These are phyloP conservation scores for Aporophyla nigra DNA, from an alignment of 2,888 invertebrate genomes.

Conservation along the genomic window DNA sequence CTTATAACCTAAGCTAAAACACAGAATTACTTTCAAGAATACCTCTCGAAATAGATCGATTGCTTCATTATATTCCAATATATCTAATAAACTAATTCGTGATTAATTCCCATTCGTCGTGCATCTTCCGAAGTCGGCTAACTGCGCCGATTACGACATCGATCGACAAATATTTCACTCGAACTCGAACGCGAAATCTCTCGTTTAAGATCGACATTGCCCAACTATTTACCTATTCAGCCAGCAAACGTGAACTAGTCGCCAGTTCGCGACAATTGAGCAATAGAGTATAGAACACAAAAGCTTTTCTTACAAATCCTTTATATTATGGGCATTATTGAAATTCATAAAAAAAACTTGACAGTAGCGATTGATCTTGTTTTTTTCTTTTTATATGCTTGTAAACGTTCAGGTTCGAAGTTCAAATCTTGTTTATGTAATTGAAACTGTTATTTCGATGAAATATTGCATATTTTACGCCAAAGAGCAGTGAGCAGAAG, in stretches of 20 bases:
- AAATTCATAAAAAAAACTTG: slow-evolving; percentile 30
- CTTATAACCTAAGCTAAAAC: background rate
- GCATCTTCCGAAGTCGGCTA: slow-evolving; percentile 54
- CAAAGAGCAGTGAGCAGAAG: background rate
- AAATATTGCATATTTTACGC: slow-evolving; percentile 24
- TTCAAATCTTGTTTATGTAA: slow-evolving; percentile 49
- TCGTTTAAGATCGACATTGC: slow-evolving; percentile 69
- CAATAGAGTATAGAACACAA: slow-evolving; percentile 52
- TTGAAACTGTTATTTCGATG: slow-evolving; percentile 9
- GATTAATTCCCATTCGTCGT: slow-evolving; percentile 52
- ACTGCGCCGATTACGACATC: slow-evolving; percentile 65
- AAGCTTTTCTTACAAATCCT: slow-evolving; percentile 53
- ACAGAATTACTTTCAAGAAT: background rate
- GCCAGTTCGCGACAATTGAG: slow-evolving; percentile 50
- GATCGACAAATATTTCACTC: slow-evolving; percentile 75
- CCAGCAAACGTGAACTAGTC: slow-evolving; percentile 67
- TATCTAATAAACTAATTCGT: slow-evolving; percentile 41
- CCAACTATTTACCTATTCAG: slow-evolving; percentile 76
- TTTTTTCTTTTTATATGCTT: background rate
- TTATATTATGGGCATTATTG: slow-evolving; percentile 19
- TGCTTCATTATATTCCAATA: slow-evolving; percentile 20
- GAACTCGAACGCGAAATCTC: slow-evolving; percentile 70
- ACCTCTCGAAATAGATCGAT: background rate
- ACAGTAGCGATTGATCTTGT: background rate
- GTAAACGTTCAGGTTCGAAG: slow-evolving; percentile 25